These are phyloP conservation scores for Pituophis catenifer DNA, from an alignment of 2,113 vertebrate species.

Conservation along the genomic window DNA sequence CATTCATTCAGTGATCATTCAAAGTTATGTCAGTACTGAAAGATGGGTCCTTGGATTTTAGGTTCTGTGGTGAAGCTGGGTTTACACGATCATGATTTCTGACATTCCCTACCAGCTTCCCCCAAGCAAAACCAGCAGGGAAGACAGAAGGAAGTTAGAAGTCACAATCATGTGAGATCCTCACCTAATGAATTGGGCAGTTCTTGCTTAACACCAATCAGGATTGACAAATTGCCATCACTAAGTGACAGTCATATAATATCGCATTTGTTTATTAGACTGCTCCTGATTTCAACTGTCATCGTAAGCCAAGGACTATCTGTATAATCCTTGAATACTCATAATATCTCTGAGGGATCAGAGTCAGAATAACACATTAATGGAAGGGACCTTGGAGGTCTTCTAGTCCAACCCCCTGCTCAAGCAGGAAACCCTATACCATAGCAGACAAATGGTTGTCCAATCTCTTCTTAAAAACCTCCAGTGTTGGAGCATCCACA, in stretches of 20 bases:
- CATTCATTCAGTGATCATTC: neutral
- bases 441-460: too few relatives aligned
- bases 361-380: neutral
- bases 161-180: neutral
- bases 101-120: neutral
- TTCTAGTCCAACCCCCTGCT: too few relatives aligned
- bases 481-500: too few relatives aligned
- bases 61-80: neutral
- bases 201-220: neutral
- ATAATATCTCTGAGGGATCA: neutral
- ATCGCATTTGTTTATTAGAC: neutral
- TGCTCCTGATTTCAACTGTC: neutral
- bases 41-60: neutral
- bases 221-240: neutral
- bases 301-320: neutral
- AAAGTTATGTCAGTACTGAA: neutral
- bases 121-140: neutral
- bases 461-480: too few relatives aligned
- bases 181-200: neutral
- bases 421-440: too few relatives aligned
- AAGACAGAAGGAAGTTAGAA: neutral
- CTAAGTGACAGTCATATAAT: neutral
- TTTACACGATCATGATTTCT: neutral
- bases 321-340: neutral
- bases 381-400: neutral